Conservation (phyloP, 2,113 vertebrate genomes). For the Bettongia penicillata region DNA sequence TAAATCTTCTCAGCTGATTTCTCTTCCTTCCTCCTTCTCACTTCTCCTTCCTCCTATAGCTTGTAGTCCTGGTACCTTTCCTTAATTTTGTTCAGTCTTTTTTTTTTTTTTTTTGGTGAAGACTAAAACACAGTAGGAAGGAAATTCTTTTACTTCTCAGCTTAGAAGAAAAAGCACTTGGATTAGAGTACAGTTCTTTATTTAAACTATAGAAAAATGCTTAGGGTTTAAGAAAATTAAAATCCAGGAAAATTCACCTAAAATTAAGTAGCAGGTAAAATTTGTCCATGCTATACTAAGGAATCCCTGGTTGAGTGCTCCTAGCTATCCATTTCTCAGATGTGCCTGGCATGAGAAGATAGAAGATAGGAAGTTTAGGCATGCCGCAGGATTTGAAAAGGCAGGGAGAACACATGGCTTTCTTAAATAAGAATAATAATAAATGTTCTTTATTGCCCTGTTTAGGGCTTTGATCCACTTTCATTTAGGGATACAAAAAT, state of each 20-base stretch:
- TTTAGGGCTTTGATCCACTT: neutral
- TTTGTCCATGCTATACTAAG: neutral
- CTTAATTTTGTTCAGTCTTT: neutral
- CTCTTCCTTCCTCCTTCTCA: neutral
- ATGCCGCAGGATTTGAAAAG: neutral
- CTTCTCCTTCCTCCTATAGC: neutral
- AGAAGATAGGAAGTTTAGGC: neutral
- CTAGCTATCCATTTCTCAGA: neutral
- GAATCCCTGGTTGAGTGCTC: neutral
- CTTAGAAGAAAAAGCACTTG: neutral
- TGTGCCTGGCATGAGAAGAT: neutral
- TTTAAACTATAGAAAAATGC: neutral
- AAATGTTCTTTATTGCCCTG: neutral
- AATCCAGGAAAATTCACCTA: neutral
- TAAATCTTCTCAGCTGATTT: neutral
- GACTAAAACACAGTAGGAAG: neutral
- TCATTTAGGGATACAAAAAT: neutral
- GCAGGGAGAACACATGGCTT: neutral
- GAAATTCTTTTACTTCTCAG: neutral
- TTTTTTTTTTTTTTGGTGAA: neutral
- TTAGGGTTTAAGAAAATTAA: neutral
- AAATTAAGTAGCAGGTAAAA: neutral
- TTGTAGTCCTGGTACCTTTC: neutral
- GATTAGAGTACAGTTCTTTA: neutral
- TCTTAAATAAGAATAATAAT: neutral